phyloP scores from a whole-genome alignment of 2,113 vertebrate genomes.

The Abramis brama region DNA sequence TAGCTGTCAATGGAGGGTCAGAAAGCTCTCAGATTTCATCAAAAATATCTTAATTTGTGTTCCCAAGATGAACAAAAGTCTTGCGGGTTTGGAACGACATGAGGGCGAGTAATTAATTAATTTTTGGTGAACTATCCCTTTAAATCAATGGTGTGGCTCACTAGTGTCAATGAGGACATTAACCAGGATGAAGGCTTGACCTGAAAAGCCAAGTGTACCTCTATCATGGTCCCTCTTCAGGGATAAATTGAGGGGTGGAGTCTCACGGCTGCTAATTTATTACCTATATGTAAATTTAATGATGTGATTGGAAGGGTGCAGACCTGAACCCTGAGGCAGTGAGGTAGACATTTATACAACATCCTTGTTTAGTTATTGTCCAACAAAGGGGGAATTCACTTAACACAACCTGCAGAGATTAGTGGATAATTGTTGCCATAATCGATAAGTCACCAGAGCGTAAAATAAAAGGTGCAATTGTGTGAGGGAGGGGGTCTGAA shows the following conservation, averaged over 20 bases:
- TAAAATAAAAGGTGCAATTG: constrained; percentile 75
- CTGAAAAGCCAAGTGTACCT: constrained; percentile 54
- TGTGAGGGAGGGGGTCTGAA: constrained; percentile 57
- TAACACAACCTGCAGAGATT: constrained; percentile 80
- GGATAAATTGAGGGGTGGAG: constrained; percentile 74
- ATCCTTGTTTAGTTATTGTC: constrained; percentile 83
- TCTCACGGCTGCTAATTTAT: constrained; percentile 73
- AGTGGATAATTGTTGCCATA: constrained; percentile 80
- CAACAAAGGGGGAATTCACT: constrained; percentile 81
- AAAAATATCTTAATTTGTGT: too few relatives aligned
- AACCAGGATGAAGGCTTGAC: constrained; percentile 44
- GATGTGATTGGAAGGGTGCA: constrained; percentile 73
- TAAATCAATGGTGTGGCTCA: not conserved
- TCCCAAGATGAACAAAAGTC: too few relatives aligned
- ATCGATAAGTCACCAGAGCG: constrained; percentile 80
- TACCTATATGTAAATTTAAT: constrained; percentile 58
- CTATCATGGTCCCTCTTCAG: constrained; percentile 61
- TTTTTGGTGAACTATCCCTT: too few relatives aligned
- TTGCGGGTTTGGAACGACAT: too few relatives aligned
- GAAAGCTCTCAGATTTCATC: too few relatives aligned
- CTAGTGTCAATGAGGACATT: not conserved
- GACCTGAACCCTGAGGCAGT: constrained; percentile 76
- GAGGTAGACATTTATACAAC: constrained; percentile 71
- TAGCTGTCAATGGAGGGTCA: too few relatives aligned
- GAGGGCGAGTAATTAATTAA: too few relatives aligned